These are phyloP conservation scores for Herminia tarsipennalis DNA, from an alignment of 2,888 invertebrate genomes.

Conservation along the genomic window DNA sequence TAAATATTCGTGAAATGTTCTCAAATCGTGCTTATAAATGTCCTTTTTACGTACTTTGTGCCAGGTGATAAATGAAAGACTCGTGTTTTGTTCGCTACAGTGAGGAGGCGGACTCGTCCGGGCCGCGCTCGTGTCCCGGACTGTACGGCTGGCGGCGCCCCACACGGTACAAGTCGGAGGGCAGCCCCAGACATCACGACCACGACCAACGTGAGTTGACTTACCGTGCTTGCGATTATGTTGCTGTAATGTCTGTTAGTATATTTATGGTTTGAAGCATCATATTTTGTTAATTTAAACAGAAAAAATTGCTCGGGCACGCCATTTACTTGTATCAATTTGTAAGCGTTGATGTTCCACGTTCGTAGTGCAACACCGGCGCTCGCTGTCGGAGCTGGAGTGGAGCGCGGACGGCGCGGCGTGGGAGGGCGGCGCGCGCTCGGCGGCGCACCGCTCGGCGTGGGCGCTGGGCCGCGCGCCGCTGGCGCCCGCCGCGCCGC, in stretches of 20 bases:
- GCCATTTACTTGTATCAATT: too few relatives aligned
- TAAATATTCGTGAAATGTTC: too few relatives aligned
- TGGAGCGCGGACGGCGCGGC: slow-evolving; percentile 87
- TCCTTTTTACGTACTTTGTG: too few relatives aligned
- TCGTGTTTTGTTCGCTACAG: slow-evolving; percentile 48
- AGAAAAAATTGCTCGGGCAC: too few relatives aligned
- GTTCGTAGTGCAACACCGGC: slow-evolving; percentile 88
- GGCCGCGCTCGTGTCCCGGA: slow-evolving; percentile 77
- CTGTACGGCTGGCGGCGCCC: slow-evolving; percentile 74
- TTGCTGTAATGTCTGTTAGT: too few relatives aligned
- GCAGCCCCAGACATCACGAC: slow-evolving; percentile 54
- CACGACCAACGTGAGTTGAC: slow-evolving; percentile 54
- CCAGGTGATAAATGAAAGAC: too few relatives aligned
- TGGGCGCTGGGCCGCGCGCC: slow-evolving; percentile 54
- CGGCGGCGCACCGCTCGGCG: slow-evolving; percentile 57
- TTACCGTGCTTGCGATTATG: background rate
- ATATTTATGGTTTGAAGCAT: too few relatives aligned
- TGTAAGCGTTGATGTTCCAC: too few relatives aligned
- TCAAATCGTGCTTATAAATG: too few relatives aligned
- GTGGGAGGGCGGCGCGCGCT: slow-evolving; percentile 45
- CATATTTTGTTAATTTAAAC: too few relatives aligned
- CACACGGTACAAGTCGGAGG: slow-evolving; percentile 65
- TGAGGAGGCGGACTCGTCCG: slow-evolving; percentile 72
- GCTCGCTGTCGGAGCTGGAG: slow-evolving; percentile 90
- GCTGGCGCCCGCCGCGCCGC: slow-evolving; percentile 64